Base-by-base conservation (phyloP, 2,888 invertebrate species). In the Tuta absoluta region DNA sequence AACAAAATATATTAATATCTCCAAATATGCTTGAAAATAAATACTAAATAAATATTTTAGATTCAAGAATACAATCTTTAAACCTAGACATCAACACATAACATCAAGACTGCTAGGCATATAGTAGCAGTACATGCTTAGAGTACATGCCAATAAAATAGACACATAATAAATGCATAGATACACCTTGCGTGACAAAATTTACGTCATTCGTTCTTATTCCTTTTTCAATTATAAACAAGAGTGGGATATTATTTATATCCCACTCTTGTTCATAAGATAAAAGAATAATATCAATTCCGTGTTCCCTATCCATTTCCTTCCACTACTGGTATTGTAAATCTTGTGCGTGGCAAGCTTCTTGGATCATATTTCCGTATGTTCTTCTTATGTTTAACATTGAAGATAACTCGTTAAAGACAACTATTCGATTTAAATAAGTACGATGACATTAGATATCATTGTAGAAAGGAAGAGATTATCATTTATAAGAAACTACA, bases 371-470 rank as follows among this genome's bases (percentile, higher is more conserved):
- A n/a, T n/a, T n/a, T n/a, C n/a, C n/a, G n/a, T n/a, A n/a, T n/a
- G n/a, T n/a, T n/a, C n/a, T 45, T 45, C 45, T 45, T n/a, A 45
- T 17, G 11, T 45, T 11, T 45, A 45, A 45, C 45, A 45, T 45
- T 17, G 45, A 45, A 45, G 45, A 17, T 45, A 14, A 41, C 14
- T 41, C 3, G 12, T 41, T 45, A 17, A 45, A n/a, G 17, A 45
- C 45, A 45, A 17, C 17, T 5, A 45, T 45, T 41, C 14, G 3
- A 21, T 11, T 51, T 23, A 51, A 51, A 21, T 51, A 19, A 21
- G 51, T 21, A 49, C 4, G 23, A 51, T 23, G 51, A 21, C 23
- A 51, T 51, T 3, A 23, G 12, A 53, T 53, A 53, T 23, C 24
- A 23, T 53, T 11, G n/a, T 24, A 53, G 2, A 53, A 12, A 53